Evolutionary conservation across 2,797 vertebrate genomes (phyloP).

Genomic region (Macrochelys suwanniensis): DNA sequence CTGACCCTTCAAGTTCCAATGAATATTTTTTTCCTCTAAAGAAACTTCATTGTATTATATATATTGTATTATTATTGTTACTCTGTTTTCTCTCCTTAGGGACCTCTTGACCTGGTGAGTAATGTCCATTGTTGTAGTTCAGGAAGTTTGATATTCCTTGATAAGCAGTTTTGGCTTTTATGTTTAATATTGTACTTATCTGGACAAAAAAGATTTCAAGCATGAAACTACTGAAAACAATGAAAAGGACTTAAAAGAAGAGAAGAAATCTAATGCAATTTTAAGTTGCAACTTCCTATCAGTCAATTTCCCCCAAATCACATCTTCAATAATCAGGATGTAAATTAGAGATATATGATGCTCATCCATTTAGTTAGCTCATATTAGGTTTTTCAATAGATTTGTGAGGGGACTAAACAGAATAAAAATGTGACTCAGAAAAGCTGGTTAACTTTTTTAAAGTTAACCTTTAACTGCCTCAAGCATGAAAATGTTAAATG

Average conservation of each 20-base stretch:
- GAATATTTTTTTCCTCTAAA: conserved; percentile 32
- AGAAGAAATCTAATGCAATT: neutral
- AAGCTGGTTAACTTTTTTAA: neutral
- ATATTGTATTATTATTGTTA: neutral
- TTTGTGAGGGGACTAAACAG: neutral
- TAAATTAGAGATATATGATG: neutral
- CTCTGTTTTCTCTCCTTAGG: neutral
- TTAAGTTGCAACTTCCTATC: neutral
- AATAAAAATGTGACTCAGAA: neutral
- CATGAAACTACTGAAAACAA: neutral
- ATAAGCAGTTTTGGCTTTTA: neutral
- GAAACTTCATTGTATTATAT: neutral
- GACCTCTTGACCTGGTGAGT: neutral
- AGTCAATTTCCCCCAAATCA: neutral
- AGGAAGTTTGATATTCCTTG: neutral
- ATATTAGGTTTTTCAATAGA: neutral
- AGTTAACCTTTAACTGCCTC: neutral
- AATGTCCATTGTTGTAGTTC: neutral
- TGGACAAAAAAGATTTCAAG: neutral
- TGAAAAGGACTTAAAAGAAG: neutral
- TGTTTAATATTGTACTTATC: neutral
- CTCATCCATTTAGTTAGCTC: neutral
- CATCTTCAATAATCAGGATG: neutral
- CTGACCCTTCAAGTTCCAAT: conserved; percentile 12
- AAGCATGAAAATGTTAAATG: neutral